Evolutionary conservation across 2,888 invertebrate species (phyloP).

Genomic region (Nesidiocoris tenuis): DNA sequence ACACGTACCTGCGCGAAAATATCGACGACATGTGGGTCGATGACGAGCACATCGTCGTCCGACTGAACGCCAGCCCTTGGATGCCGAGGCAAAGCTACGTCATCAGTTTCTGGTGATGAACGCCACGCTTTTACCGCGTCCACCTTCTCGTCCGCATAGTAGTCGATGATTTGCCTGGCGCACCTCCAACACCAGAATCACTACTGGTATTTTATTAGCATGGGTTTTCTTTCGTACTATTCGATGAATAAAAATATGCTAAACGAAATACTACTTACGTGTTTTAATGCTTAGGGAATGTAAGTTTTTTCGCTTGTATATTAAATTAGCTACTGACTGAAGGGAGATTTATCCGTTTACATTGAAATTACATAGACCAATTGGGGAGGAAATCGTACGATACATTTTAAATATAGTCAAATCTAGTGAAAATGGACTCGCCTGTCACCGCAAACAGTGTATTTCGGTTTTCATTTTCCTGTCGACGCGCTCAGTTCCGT

Average conservation of each 20-base stretch:
- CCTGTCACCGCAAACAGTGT: background rate
- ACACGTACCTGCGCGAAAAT: conserved; percentile 18
- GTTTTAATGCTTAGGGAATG: background rate
- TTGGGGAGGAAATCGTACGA: background rate
- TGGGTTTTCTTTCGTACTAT: conserved; percentile 23
- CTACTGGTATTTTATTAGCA: conserved; percentile 25
- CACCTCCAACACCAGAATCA: background rate
- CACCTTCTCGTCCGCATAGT: background rate
- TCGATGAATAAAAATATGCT: background rate
- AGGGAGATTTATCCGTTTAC: background rate
- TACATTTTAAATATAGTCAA: conserved; percentile 23
- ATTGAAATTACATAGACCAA: background rate
- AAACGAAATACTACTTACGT: background rate
- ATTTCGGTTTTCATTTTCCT: conserved; percentile 18
- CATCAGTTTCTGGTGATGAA: conserved; percentile 29
- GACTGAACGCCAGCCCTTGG: conserved; percentile 8
- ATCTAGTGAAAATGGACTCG: conserved; percentile 30
- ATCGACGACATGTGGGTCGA: conserved; percentile 39
- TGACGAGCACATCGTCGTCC: conserved; percentile 32
- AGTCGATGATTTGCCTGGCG: background rate
- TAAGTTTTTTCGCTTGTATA: background rate
- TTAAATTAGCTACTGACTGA: background rate
- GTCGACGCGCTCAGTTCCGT: background rate
- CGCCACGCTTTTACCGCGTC: background rate
- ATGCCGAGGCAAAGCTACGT: conserved; percentile 1